These are phyloP conservation scores for Drosophila tani DNA, from an alignment of 1,140 invertebrate species.

Conservation along the genomic window DNA sequence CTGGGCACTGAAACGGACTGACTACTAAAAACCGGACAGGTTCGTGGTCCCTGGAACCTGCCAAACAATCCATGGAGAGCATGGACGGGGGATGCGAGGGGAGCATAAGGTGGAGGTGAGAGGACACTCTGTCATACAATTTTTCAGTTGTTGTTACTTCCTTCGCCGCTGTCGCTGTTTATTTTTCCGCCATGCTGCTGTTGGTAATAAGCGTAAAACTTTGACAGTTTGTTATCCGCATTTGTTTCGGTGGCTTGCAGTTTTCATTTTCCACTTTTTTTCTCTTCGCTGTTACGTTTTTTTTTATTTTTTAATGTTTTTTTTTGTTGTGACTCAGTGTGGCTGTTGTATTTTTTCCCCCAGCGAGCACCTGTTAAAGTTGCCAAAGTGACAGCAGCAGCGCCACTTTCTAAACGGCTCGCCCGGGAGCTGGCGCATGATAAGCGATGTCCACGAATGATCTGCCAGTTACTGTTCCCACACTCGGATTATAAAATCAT, in stretches of 20 bases:
- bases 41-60: conserved; percentile 40
- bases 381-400: conserved; percentile 58
- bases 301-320: conserved; percentile 24
- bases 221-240: conserved; percentile 82
- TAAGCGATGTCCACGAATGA: conserved; percentile 58
- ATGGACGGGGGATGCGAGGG: neutral
- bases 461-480: conserved; percentile 20
- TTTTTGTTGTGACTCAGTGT: conserved; percentile 7
- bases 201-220: conserved; percentile 79
- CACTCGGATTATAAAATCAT: neutral
- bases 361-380: conserved; percentile 73
- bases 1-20: conserved; percentile 25
- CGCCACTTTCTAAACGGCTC: conserved; percentile 66
- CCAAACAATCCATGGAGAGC: conserved; percentile 10
- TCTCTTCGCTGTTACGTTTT: conserved; percentile 6
- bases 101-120: conserved; percentile 14
- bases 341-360: conserved; percentile 34
- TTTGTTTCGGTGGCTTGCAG: conserved; percentile 67
- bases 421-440: conserved; percentile 55
- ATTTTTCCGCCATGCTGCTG: conserved; percentile 29
- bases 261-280: conserved; percentile 36
- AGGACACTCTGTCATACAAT: conserved; percentile 67
- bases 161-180: conserved; percentile 15
- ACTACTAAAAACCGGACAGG: conserved; percentile 42
- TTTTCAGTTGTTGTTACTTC: conserved; percentile 46